Conservation (phyloP, 2,888 invertebrate species). For the Chymomyza fuscimana region DNA sequence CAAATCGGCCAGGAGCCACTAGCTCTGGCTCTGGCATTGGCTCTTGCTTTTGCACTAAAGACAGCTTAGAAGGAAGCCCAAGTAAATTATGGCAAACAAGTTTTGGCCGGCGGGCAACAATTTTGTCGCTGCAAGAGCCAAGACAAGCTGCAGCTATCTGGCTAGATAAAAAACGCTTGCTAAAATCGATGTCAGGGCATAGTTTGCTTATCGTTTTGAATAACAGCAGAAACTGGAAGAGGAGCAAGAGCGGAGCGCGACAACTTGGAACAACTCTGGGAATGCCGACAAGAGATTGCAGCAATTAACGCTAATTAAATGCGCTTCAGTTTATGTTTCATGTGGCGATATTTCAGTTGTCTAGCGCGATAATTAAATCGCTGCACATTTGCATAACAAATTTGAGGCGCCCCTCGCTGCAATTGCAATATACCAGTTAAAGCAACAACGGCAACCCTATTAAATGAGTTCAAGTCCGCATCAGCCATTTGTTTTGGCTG, state of each 20-base stretch:
- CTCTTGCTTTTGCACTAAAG: not conserved
- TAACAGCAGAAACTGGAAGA: constrained; percentile 28
- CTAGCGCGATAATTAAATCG: constrained; percentile 77
- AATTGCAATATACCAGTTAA: not conserved
- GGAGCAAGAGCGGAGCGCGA: too few relatives aligned
- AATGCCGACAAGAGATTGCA: constrained; percentile 57
- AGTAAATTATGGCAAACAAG: constrained; percentile 79
- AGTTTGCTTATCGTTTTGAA: constrained; percentile 38
- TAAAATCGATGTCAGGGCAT: constrained; percentile 43
- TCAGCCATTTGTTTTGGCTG: constrained; percentile 43
- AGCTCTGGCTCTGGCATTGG: not conserved
- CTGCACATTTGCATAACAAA: constrained; percentile 75
- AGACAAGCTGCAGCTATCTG: constrained; percentile 24
- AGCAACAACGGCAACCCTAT: not conserved
- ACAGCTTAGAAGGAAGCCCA: constrained; percentile 53
- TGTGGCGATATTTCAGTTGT: constrained; percentile 76
- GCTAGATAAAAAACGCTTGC: constrained; percentile 46
- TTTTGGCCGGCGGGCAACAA: constrained; percentile 78
- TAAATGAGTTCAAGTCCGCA: constrained; percentile 65
- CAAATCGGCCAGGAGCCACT: not conserved
- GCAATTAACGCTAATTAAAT: constrained; percentile 78
- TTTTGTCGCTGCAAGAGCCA: constrained; percentile 61
- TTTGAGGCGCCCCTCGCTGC: constrained; percentile 38
- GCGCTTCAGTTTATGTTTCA: constrained; percentile 69
- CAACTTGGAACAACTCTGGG: constrained; percentile 22